Evolutionary conservation across 2,113 vertebrate species (phyloP), one percentile per base, ranked within the genome.

Genomic region (Xenopus laevis): DNA sequence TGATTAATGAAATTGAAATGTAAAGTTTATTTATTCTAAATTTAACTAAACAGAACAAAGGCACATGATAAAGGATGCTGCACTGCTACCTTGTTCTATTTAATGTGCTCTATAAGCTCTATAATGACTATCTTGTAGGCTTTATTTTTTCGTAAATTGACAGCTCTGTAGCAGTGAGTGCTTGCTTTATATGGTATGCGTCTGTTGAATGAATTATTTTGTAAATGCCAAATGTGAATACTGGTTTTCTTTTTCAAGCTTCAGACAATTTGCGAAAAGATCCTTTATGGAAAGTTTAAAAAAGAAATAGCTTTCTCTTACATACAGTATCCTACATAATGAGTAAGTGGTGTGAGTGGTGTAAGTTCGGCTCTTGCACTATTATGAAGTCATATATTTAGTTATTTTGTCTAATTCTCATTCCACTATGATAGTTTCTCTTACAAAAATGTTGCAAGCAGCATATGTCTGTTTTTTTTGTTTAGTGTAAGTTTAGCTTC

Each of bases 181-280:
- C 21, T 52, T 21, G 4, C 44, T 68, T 12, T 7, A 47, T 60
- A 20, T 44, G 45, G 30, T 63, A 52, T 62, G 59, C 60, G 66
- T 69, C 73, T 76, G 73, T 53, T 84, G 82, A 84, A 79, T 79
- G 75, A 83, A 44, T 3, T 84, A 89, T 59, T 77, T 74, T 82
- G 59, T 83, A 87, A 89, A 88, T 90, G 89, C 86, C 84, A 85
- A 62, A 77, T 82, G 33, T 87, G 80, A 88, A 86, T 87, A 74
- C 78, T 79, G 78, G 77, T 18, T 67, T 82, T 77, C 84, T 89
- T 79, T 81, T 83, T 81, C 79, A 71, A 87, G 84, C 85, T 78
- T 89, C 83, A 81, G 85, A 88, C 88, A 80, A 82, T 91, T 90
- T 78, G 79, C 81, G 77, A 83, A 86, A 85, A 88, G 81, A 86